Evolutionary conservation across 2,113 vertebrate genomes (phyloP), one percentile per base, ranked within the genome.

Genomic region (Clupea harengus): DNA sequence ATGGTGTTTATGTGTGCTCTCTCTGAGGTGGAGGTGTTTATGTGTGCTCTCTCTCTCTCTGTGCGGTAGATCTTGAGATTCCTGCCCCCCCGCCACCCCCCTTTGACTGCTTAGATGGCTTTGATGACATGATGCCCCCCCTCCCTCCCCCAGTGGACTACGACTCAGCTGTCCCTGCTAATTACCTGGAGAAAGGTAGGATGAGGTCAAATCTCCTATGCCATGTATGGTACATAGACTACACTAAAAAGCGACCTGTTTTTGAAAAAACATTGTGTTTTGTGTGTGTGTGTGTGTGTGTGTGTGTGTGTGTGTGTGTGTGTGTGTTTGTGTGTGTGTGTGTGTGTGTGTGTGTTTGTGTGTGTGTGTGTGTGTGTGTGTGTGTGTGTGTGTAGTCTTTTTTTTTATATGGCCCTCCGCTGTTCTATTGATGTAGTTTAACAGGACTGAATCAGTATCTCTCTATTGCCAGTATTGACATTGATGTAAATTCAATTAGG

Each of bases 101-200:
- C 32, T 78, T 92, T 82, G 92, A 92, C 3, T 28, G 72, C 47
- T 85, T 84, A 9, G 64, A 20, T 2, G 80, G 39, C 5, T 90
- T 91, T 87, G 91, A 91, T 86, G 93, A 91, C 20, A 57, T 92
- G 52, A 57, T 92, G 52, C 90, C 92, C 0, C 92, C 93, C 78
- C 90, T 94, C 13, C 94, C 94, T 60, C 94, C 93, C 20, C 92
- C 94, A 0, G 91, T 91, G 81, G 93, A 94, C 88, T 91, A 91
- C 0, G 90, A 94, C 88, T 85, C 44, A 0, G 28, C 64, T 0
- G 81, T 91, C 45, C 92, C 94, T 13, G 45, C 84, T 0, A 47
- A 91, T 0, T 93, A 93, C 85, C 84, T 94, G 67, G 93, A 95
- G n/a, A 94, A 94, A 94, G 94, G 95, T 95, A 89, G 2, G 20